phyloP scores from a whole-genome alignment of 2,888 invertebrate species.

The Thymelicus sylvestris region DNA sequence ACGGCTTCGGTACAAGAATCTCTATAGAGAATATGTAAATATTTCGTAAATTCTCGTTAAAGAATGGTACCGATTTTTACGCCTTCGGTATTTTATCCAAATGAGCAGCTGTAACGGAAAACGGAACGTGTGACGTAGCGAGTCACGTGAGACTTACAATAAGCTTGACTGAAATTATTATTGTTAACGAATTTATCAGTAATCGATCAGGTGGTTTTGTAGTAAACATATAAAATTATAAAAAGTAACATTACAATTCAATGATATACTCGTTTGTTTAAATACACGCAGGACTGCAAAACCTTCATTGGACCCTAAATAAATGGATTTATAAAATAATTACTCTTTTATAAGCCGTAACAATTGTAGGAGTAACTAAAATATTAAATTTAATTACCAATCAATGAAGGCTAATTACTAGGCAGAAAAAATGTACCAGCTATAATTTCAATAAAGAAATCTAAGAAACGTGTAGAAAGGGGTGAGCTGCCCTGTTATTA shows the following conservation, averaged over 20 bases:
- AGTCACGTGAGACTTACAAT: conserved; percentile 11
- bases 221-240: too few species aligned
- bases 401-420: conserved; percentile 64
- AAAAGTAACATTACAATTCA: too few species aligned
- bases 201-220: too few species aligned
- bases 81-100: conserved; percentile 19
- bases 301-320: too few species aligned
- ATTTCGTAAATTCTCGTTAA: conserved; percentile 29
- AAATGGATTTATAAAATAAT: too few species aligned
- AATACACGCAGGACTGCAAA: too few species aligned
- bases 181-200: too few species aligned
- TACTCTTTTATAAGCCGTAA: conserved; percentile 16
- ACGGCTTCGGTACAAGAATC: conserved; percentile 44
- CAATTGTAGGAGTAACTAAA: conserved; percentile 12
- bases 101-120: not conserved
- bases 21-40: conserved; percentile 48
- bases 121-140: conserved; percentile 1
- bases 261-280: too few species aligned
- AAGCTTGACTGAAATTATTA: too few species aligned
- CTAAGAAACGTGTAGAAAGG: conserved; percentile 78
- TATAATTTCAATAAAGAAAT: conserved; percentile 64
- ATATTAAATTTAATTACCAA: conserved; percentile 53
- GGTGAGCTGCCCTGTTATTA: conserved; percentile 72
- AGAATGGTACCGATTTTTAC: conserved; percentile 33
- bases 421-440: conserved; percentile 60